Evolutionary conservation across 2,113 vertebrate species (phyloP).

Genomic region (Lampris megalopsis): DNA sequence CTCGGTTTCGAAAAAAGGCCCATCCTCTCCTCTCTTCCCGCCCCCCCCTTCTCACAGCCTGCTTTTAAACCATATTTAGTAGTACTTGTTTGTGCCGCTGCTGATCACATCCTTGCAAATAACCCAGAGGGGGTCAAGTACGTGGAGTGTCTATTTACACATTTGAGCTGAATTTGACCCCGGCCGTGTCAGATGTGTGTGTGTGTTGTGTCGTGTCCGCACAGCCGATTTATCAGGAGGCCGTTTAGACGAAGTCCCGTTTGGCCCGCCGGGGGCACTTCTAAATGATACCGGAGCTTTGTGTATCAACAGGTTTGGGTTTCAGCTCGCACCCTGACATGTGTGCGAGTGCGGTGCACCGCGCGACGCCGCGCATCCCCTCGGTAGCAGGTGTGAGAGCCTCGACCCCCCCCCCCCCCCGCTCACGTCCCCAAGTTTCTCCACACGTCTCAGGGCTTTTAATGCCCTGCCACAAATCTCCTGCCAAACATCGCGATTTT

Average conservation of each 20-base stretch:
- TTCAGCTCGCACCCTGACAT: constrained; percentile 46
- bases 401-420: background rate
- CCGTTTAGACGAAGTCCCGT: constrained; percentile 56
- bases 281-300: constrained; percentile 54
- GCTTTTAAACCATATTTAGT: constrained; percentile 78
- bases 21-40: constrained; percentile 36
- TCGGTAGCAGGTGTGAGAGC: constrained; percentile 46
- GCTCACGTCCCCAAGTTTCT: constrained; percentile 25
- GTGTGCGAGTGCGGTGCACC: constrained; percentile 5
- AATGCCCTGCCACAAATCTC: background rate
- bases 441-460: background rate
- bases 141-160: constrained; percentile 77
- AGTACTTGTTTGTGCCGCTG: constrained; percentile 68
- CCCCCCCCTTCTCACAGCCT: constrained; percentile 38
- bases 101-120: constrained; percentile 78
- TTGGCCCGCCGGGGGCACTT: constrained; percentile 46
- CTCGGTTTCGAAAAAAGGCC: constrained; percentile 65
- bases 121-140: constrained; percentile 80
- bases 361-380: too few relatives aligned
- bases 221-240: constrained; percentile 48
- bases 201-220: constrained; percentile 48
- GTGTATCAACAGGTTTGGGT: constrained; percentile 74
- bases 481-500: background rate
- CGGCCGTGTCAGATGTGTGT: constrained; percentile 39
- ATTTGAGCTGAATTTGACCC: constrained; percentile 74